phyloP scores from a whole-genome alignment of 2,888 invertebrate genomes.

The Heliconius sara region DNA sequence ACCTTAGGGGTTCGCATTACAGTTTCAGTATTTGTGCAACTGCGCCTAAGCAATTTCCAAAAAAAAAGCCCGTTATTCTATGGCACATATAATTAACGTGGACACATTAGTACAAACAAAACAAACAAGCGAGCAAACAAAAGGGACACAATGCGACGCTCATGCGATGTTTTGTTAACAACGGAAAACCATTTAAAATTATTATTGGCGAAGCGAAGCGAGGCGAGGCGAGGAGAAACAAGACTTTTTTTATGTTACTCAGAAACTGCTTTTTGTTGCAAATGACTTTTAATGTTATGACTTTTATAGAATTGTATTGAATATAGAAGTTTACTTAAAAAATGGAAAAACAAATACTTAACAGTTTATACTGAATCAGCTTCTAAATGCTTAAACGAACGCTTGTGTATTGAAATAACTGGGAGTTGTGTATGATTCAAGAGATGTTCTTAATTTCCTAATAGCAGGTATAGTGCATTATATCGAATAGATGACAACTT shows the following conservation, averaged over 20 bases:
- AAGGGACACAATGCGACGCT: conserved; percentile 56
- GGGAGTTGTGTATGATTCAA: no score
- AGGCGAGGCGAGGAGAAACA: conserved; percentile 57
- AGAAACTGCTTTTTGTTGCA: conserved; percentile 56
- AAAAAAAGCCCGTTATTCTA: not conserved
- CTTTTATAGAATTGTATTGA: not conserved
- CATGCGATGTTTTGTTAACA: conserved; percentile 68
- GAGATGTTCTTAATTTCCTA: no score
- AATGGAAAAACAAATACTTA: not conserved
- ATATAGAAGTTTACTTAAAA: not conserved
- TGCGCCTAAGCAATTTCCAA: not conserved
- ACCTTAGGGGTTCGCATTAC: no score
- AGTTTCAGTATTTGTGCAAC: no score
- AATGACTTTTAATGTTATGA: conserved; percentile 1
- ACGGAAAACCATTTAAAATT: conserved; percentile 78
- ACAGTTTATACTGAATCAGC: not conserved
- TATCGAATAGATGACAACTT: no score
- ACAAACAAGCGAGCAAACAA: conserved; percentile 65
- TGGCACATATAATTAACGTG: conserved; percentile 64
- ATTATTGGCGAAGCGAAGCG: conserved; percentile 64
- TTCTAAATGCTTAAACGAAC: not conserved
- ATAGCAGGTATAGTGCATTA: no score
- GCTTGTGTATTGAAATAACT: no score
- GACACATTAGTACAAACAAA: conserved; percentile 71
- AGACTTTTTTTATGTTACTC: conserved; percentile 62